A percentile compares a stretch with the other conserved stretches of the same genome.
Evolutionary conservation across 1,140 invertebrate species (phyloP).

Genomic region (Calliphora vicina): DNA sequence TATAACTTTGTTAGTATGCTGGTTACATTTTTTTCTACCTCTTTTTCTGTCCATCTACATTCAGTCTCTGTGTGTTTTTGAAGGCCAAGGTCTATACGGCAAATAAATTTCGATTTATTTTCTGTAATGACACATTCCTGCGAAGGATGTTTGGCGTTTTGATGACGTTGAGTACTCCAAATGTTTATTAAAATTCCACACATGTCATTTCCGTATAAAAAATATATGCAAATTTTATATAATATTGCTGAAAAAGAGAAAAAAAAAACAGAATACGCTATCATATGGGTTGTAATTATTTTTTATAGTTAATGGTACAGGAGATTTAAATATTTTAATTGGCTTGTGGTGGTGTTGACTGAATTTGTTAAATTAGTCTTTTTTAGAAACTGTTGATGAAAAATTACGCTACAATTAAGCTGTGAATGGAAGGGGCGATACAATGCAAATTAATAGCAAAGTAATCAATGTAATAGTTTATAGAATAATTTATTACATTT

Average conservation of each 20-base stretch:
- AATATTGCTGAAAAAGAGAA: background rate
- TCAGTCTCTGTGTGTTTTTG: background rate
- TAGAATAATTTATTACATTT: too few relatives aligned
- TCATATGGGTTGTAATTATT: background rate
- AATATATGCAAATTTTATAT: background rate
- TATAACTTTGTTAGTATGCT: slow-evolving; percentile 6
- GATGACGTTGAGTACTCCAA: background rate
- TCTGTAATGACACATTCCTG: background rate
- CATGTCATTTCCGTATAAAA: slow-evolving; percentile 15
- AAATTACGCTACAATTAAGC: background rate
- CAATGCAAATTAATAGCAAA: background rate
- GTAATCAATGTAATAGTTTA: too few relatives aligned
- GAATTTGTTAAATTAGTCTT: background rate
- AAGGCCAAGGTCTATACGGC: slow-evolving; percentile 24
- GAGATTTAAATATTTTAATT: background rate
- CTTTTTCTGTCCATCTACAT: background rate
- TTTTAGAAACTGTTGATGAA: background rate
- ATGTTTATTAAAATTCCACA: slow-evolving; percentile 29
- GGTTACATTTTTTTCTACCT: background rate
- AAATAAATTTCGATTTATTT: slow-evolving; percentile 29
- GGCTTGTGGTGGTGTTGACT: background rate
- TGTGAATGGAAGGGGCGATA: background rate
- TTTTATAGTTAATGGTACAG: background rate
- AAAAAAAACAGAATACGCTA: background rate
- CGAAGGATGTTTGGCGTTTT: background rate